Evolutionary conservation across 2,113 vertebrate species (phyloP).

Genomic region (Petroica traversi): DNA sequence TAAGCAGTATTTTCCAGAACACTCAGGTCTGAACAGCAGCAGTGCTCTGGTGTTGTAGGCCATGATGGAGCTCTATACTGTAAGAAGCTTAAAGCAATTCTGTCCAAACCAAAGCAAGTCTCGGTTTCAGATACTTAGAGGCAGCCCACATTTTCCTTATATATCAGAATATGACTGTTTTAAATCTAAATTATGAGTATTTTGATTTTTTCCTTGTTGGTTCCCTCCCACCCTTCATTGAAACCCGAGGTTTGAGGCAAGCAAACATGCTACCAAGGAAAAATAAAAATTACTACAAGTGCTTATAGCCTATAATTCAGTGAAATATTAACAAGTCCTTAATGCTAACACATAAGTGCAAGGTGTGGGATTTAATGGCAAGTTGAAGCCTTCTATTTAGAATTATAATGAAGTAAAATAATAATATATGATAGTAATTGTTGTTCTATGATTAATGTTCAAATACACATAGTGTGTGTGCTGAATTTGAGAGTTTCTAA

Average conservation of each 20-base stretch:
- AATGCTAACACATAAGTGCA: background rate
- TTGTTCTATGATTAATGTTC: background rate
- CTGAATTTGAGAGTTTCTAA: background rate
- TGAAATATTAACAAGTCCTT: background rate
- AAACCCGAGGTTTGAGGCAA: background rate
- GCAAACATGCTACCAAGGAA: background rate
- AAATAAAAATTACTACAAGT: background rate
- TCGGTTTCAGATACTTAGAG: background rate
- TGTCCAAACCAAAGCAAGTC: background rate
- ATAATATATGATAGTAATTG: background rate
- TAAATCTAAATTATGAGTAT: background rate
- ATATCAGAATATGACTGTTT: background rate
- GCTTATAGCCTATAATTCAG: background rate
- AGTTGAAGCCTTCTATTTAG: background rate
- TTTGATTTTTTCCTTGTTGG: rapidly evolving
- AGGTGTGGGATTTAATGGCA: background rate
- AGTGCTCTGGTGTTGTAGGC: background rate
- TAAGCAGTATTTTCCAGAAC: background rate
- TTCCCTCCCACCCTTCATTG: background rate
- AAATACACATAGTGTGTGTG: background rate
- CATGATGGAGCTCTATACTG: background rate
- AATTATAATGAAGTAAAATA: background rate
- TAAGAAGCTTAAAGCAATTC: background rate
- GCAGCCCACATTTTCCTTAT: background rate
- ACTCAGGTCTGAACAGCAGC: background rate